Evolutionary conservation across 2,113 vertebrate genomes (phyloP).

Genomic region (Holacanthus passer): DNA sequence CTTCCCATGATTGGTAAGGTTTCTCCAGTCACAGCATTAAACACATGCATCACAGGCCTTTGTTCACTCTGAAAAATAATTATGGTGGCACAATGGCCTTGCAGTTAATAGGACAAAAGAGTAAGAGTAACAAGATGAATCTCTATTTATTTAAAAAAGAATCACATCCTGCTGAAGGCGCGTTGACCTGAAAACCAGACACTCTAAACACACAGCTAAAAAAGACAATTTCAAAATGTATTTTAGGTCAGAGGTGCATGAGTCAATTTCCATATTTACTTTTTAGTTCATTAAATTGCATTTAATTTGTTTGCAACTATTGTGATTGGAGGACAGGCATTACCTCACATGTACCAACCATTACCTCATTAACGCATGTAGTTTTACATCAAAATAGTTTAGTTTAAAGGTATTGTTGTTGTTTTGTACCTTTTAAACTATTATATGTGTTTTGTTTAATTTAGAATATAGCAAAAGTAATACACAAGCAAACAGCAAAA

Average conservation of each 20-base stretch:
- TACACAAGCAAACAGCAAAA: background rate
- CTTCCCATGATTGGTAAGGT: slow-evolving; percentile 76
- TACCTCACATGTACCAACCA: background rate
- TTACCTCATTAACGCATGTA: background rate
- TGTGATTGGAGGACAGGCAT: background rate
- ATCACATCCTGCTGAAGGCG: background rate
- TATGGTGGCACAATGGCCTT: background rate
- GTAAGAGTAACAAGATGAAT: background rate
- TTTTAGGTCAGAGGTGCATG: background rate
- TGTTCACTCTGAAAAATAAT: slow-evolving; percentile 78
- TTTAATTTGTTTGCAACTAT: background rate
- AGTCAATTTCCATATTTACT: background rate
- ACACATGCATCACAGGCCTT: slow-evolving; percentile 80
- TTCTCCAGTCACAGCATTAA: slow-evolving; percentile 82
- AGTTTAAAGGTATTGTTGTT: background rate
- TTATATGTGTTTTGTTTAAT: background rate
- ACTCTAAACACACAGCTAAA: background rate
- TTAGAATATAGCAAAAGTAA: background rate
- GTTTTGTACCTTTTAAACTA: background rate
- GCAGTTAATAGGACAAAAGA: slow-evolving; percentile 7
- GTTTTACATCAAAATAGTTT: background rate
- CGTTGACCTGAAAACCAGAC: background rate
- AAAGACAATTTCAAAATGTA: background rate
- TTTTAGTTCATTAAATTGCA: background rate
- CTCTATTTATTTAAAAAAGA: background rate